These are phyloP conservation scores for Xyliphius kryptos DNA, from an alignment of 2,113 vertebrate species.

Conservation along the genomic window DNA sequence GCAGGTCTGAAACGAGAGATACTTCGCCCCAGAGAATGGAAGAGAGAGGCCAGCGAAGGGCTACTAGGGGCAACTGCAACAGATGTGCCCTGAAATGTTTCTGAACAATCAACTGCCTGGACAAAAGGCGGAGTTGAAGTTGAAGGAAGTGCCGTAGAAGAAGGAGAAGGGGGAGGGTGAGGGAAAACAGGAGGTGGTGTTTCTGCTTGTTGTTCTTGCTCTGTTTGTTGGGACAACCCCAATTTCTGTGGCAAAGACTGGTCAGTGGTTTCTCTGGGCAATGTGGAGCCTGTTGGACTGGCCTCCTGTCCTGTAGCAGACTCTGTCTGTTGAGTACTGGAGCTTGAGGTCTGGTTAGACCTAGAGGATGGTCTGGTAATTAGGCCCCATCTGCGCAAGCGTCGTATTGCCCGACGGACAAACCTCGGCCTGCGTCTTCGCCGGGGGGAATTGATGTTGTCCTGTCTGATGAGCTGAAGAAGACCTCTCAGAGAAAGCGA, in stretches of 20 bases:
- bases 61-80: constrained; percentile 50
- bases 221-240: constrained; percentile 48
- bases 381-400: constrained; percentile 77
- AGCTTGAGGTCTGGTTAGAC: constrained; percentile 47
- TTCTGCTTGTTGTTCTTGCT: constrained; percentile 43
- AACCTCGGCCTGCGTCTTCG: constrained; percentile 70
- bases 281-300: constrained; percentile 46
- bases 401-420: constrained; percentile 70
- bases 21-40: constrained; percentile 56
- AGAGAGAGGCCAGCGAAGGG: constrained; percentile 57
- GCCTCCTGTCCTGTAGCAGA: constrained; percentile 47
- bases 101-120: constrained; percentile 17
- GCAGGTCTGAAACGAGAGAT: constrained; percentile 57
- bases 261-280: constrained; percentile 57
- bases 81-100: constrained; percentile 40
- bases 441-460: constrained; percentile 60
- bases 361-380: constrained; percentile 64
- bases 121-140: constrained; percentile 41
- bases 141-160: constrained; percentile 50
- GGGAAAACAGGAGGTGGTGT: too few relatives aligned
- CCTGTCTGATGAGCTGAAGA: constrained; percentile 78
- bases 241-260: constrained; percentile 68
- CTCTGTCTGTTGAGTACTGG: constrained; percentile 50
- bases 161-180: constrained; percentile 48
- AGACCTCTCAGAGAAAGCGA: constrained; percentile 79